A percentile compares a stretch with the other conserved stretches of the same genome.
phyloP scores from a whole-genome alignment of 2,113 vertebrate species.

The Mesembrinibis cayennensis region DNA sequence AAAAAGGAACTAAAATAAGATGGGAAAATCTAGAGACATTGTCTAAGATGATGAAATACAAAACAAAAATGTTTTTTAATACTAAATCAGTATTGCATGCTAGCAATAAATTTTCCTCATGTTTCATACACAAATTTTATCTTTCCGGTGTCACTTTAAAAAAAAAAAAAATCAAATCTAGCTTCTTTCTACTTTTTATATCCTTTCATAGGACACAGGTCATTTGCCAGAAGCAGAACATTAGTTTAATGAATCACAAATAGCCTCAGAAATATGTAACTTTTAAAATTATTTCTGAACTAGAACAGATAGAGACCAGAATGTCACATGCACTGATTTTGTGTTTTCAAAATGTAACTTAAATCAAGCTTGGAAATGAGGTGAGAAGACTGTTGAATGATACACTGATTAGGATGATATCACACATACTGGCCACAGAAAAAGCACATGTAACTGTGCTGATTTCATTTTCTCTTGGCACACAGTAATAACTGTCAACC shows the following conservation, averaged over 20 bases:
- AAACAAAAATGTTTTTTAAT: neutral
- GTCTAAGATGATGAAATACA: neutral
- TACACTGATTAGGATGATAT: slow-evolving; percentile 24
- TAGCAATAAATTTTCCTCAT: neutral
- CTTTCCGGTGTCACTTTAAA: neutral
- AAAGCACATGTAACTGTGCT: slow-evolving; percentile 20
- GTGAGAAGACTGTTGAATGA: slow-evolving; percentile 1
- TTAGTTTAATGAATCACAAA: slow-evolving; percentile 9
- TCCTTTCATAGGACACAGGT: neutral
- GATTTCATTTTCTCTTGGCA: slow-evolving; percentile 52
- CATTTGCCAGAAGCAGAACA: slow-evolving; percentile 6
- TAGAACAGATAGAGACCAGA: slow-evolving; percentile 10
- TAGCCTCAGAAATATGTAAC: slow-evolving; percentile 11
- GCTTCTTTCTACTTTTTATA: neutral
- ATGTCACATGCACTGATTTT: neutral
- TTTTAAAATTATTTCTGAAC: slow-evolving; percentile 17
- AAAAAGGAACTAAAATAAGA: neutral
- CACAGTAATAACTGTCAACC: neutral
- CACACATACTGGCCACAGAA: neutral
- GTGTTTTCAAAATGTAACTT: slow-evolving; percentile 16
- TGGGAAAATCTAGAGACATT: neutral
- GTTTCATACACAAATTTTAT: neutral
- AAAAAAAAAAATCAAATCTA: neutral
- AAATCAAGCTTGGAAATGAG: slow-evolving; percentile 23
- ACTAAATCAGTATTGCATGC: neutral